phyloP scores from a whole-genome alignment of 2,888 invertebrate species.

The Boloria euphrosyne region DNA sequence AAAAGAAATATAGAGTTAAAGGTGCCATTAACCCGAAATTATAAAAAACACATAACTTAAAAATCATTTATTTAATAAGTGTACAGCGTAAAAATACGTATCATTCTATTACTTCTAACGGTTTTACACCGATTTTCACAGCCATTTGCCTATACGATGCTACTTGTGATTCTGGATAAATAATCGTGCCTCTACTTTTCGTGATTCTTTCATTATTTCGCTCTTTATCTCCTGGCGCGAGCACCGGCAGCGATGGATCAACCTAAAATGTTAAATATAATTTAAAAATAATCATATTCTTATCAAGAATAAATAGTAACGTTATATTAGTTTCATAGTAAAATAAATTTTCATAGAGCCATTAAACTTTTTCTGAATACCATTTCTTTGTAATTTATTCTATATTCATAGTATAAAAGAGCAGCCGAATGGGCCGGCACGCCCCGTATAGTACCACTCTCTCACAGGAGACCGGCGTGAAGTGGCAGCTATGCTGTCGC shows the following conservation, averaged over 20 bases:
- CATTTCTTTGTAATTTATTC: no score
- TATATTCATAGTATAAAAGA: no score
- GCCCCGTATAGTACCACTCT: no score
- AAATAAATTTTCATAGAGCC: no score
- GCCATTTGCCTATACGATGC: constrained; percentile 84
- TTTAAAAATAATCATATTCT: background rate
- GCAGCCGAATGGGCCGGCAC: no score
- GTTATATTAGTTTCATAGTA: no score
- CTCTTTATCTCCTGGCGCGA: constrained; percentile 95
- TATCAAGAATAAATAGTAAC: no score
- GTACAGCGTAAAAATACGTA: constrained; percentile 4
- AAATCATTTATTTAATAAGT: background rate
- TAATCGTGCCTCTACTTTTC: constrained; percentile 87
- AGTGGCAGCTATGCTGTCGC: no score
- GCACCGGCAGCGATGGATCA: constrained; percentile 85
- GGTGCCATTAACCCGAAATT: background rate
- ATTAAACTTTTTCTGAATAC: no score
- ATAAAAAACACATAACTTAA: background rate
- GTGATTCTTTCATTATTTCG: constrained; percentile 85
- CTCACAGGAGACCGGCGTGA: no score
- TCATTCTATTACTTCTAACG: constrained; percentile 48
- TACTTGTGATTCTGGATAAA: constrained; percentile 90
- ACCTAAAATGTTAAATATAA: constrained; percentile 61
- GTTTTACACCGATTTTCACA: constrained; percentile 76
- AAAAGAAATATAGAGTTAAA: no score